Conservation (phyloP, 1,140 invertebrate genomes). For the Pseudachorutes palmiensis region DNA sequence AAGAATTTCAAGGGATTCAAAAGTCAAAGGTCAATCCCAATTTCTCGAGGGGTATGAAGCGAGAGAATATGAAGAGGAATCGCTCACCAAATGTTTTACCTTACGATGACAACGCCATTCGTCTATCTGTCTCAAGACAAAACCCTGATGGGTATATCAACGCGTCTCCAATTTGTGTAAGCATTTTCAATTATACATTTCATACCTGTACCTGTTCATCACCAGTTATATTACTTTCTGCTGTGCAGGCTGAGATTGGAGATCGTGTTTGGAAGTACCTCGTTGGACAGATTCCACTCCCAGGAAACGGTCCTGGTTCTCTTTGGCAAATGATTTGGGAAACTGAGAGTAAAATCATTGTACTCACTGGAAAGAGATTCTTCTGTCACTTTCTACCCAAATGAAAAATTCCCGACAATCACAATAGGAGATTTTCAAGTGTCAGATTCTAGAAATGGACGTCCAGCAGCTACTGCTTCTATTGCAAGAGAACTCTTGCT, state of each 20-base stretch:
- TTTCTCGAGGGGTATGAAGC: constrained; percentile 56
- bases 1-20: constrained; percentile 78
- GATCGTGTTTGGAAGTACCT: constrained; percentile 71
- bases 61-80: constrained; percentile 54
- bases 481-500: constrained; percentile 34
- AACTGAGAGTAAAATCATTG: constrained; percentile 63
- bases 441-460: constrained; percentile 27
- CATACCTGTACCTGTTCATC: too few species aligned
- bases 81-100: constrained; percentile 67
- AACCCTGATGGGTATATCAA: constrained; percentile 83
- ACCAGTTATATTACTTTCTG: too few species aligned
- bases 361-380: constrained; percentile 45
- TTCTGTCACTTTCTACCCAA: constrained; percentile 53
- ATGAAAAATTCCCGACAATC: constrained; percentile 46
- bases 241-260: constrained; percentile 56
- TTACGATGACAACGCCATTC: constrained; percentile 77
- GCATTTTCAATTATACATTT: constrained; percentile 9
- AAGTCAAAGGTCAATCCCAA: constrained; percentile 62
- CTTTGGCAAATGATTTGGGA: constrained; percentile 88
- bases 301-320: constrained; percentile 49
- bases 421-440: constrained; percentile 46
- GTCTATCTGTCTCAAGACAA: constrained; percentile 62
- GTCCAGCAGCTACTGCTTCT: constrained; percentile 18
- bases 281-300: constrained; percentile 64
- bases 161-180: constrained; percentile 73